Evolutionary conservation across 2,113 vertebrate genomes (phyloP), one percentile per base, ranked within the genome.

Genomic region (Dipodomys ordii): DNA sequence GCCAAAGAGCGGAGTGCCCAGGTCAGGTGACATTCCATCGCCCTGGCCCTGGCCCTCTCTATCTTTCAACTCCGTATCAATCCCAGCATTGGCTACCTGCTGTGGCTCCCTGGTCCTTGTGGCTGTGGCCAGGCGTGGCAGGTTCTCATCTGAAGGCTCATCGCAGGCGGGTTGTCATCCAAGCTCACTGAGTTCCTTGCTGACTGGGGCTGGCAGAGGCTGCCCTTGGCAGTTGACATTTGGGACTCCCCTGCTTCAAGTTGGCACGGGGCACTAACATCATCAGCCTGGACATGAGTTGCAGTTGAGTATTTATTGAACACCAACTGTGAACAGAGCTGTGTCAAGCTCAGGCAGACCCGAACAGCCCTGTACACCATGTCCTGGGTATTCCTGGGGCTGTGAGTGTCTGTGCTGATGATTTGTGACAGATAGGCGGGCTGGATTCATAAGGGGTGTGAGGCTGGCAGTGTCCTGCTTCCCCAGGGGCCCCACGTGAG

Each of bases 321-420:
- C 16, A 11, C 35, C 1, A 12, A 71, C 27, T 15, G 28, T 72
- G 4, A 39, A 49, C 19, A 81, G n/a, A 44, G 11, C 23, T 46
- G 1, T 20, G 20, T 15, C 23, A 44, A 5, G 4, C 67, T 25
- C 28, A 6, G 27, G 22, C 18, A 62, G 13, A 12, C 28, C 12
- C 16, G 2, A 15, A 30, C 46, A 1, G 11, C 1, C 3, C 11
- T 25, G 2, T 0, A 2, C 11, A 68, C 35, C 13, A 2, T 6
- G 57, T 10, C 20, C 64, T 19, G 1, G 71, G 18, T 5, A 30
- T 53, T 57, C 39, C 4, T 6, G 60, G 35, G 35, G 6, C 57
- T 44, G 19, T 39, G 1, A 1, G 83, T 11, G 0, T 46, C 60
- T 5, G 22, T 7, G 68, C 22, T 87, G 6, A 20, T 0, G 23